Conservation (phyloP, 2,888 invertebrate genomes). For the Panopea generosa region DNA sequence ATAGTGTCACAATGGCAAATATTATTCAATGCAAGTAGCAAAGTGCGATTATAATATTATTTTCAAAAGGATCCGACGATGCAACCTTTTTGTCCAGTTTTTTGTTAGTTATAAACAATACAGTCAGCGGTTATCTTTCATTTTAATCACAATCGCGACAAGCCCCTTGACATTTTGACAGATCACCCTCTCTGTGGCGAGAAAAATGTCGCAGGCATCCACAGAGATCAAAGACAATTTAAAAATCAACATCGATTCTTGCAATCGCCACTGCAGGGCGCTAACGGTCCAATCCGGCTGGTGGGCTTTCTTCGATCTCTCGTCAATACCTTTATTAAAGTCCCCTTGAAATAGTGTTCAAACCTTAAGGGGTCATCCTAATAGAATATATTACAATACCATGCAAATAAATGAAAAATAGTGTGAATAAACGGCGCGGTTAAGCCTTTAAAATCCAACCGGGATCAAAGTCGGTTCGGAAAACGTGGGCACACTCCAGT, state of each 20-base stretch:
- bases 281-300: slow-evolving; percentile 8
- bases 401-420: slow-evolving; percentile 57
- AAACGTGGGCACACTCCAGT: slow-evolving; percentile 12
- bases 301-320: slow-evolving; percentile 24
- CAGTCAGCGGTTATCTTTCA: slow-evolving; percentile 10
- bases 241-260: slow-evolving; percentile 23
- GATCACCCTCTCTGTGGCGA: slow-evolving; percentile 46
- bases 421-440: slow-evolving; percentile 44
- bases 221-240: slow-evolving; percentile 43
- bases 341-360: slow-evolving; percentile 36
- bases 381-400: slow-evolving; percentile 59
- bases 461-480: slow-evolving; percentile 26
- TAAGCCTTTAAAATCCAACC: slow-evolving; percentile 35
- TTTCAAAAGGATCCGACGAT: too few species aligned
- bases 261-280: slow-evolving; percentile 2
- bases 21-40: too few species aligned
- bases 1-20: too few species aligned
- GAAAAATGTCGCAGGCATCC: slow-evolving; percentile 36
- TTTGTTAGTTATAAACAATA: background rate
- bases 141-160: slow-evolving; percentile 49
- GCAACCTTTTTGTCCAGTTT: background rate
- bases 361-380: slow-evolving; percentile 44
- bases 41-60: too few species aligned
- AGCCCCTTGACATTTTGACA: slow-evolving; percentile 55
- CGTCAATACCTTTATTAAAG: slow-evolving; percentile 27